Evolutionary conservation across 2,113 vertebrate genomes (phyloP).

Genomic region (Lophotis ruficrista): DNA sequence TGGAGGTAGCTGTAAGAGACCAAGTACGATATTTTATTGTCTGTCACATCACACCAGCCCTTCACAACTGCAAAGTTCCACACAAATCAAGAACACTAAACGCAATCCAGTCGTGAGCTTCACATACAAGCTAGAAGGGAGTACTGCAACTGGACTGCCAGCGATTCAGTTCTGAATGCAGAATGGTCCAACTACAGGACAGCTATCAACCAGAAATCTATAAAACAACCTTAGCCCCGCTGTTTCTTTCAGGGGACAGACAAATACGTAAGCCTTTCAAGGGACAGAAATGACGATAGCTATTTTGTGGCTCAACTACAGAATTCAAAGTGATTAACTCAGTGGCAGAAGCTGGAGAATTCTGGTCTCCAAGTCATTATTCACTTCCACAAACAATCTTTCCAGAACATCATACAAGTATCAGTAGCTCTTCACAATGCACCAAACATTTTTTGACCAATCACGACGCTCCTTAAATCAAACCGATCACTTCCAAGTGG

Average conservation of each 20-base stretch:
- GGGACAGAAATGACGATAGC: not conserved
- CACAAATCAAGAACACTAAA: not conserved
- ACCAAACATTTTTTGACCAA: not conserved
- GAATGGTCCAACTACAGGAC: not conserved
- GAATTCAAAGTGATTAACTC: not conserved
- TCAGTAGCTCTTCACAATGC: not conserved
- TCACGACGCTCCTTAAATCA: not conserved
- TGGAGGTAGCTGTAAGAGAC: conserved; percentile 83
- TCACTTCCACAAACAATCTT: not conserved
- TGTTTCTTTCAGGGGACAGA: not conserved
- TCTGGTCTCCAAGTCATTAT: not conserved
- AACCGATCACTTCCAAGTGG: not conserved
- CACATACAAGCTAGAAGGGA: not conserved
- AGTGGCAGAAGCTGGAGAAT: not conserved
- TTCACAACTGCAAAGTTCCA: not conserved
- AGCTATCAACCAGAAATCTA: not conserved
- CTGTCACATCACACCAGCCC: not conserved
- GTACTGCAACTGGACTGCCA: not conserved
- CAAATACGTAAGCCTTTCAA: not conserved
- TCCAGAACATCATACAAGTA: not conserved
- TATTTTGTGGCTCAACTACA: not conserved
- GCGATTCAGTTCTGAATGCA: not conserved
- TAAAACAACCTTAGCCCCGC: not conserved
- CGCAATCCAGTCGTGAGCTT: not conserved
- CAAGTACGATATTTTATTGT: not conserved